These are phyloP conservation scores for Lycaena phlaeas DNA, from an alignment of 2,888 invertebrate genomes.

Conservation along the genomic window DNA sequence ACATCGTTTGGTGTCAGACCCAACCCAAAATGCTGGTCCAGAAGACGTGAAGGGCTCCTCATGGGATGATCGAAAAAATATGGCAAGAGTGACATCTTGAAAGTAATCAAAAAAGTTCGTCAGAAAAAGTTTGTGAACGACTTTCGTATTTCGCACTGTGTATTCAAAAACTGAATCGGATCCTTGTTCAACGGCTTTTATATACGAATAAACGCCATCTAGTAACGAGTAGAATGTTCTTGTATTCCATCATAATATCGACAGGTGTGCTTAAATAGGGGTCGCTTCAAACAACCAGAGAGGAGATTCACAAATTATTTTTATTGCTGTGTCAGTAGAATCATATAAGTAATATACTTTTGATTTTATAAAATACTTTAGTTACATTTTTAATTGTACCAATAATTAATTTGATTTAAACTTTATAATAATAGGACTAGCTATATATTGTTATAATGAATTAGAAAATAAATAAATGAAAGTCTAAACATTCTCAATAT, in stretches of 20 bases:
- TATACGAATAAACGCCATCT: conserved; percentile 34
- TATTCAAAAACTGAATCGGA: conserved; percentile 7
- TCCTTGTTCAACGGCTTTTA: conserved; percentile 18
- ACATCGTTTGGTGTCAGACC: conserved; percentile 40
- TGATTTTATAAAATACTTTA: no score
- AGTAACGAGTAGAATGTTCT: conserved; percentile 28
- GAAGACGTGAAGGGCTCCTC: conserved; percentile 29
- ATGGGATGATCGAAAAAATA: conserved; percentile 36
- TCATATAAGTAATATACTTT: no score
- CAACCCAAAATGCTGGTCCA: conserved; percentile 43
- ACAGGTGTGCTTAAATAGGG: conserved; percentile 18
- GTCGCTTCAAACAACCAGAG: no score
- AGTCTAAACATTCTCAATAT: no score
- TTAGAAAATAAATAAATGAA: no score
- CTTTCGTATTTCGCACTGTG: neutral
- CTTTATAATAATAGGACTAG: no score
- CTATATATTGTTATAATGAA: no score
- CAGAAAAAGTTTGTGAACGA: neutral
- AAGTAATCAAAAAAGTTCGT: neutral
- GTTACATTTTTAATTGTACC: no score
- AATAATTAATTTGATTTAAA: no score
- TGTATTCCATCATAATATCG: conserved; percentile 32
- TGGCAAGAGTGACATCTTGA: conserved; percentile 54
- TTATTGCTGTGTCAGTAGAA: no score
- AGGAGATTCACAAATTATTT: no score